Conservation (phyloP, 2,113 vertebrate species). For the Crocuta crocuta region DNA sequence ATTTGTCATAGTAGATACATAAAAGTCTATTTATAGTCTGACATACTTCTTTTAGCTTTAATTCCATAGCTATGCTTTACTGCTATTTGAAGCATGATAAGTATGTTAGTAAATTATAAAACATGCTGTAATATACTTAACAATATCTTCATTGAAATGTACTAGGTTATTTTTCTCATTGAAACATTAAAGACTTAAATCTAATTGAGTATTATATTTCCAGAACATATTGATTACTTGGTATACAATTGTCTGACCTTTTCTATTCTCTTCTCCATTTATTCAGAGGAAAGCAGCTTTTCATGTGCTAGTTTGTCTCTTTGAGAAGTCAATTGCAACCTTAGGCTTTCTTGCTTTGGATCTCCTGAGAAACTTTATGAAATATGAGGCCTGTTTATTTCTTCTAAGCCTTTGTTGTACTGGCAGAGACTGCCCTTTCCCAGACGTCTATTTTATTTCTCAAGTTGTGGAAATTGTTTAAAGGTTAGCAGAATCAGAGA, state of each 20-base stretch:
- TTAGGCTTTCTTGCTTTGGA: slow-evolving; percentile 49
- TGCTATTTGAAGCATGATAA: background rate
- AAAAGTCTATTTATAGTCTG: background rate
- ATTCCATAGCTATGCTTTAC: background rate
- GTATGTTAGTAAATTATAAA: background rate
- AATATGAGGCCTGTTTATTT: slow-evolving; percentile 78
- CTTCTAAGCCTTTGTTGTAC: slow-evolving; percentile 72
- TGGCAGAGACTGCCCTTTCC: slow-evolving; percentile 76
- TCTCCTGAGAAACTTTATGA: slow-evolving; percentile 72
- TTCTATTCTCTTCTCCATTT: background rate
- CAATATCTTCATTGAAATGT: background rate
- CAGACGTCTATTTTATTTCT: slow-evolving; percentile 78
- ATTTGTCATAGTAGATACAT: background rate
- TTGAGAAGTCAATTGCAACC: slow-evolving; percentile 67
- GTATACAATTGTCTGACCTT: slow-evolving; percentile 32
- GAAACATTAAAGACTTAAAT: slow-evolving; percentile 50
- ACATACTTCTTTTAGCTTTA: background rate
- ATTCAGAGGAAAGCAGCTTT: slow-evolving; percentile 54
- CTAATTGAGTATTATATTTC: background rate
- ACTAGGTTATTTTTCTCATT: background rate
- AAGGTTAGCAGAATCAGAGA: slow-evolving; percentile 82
- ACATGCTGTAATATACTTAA: background rate
- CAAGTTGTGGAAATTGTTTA: slow-evolving; percentile 67
- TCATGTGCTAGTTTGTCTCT: slow-evolving; percentile 53
- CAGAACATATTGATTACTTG: background rate